Evolutionary conservation across 2,113 vertebrate species (phyloP), one percentile per base, ranked within the genome.

Genomic region (Elanoides forficatus): DNA sequence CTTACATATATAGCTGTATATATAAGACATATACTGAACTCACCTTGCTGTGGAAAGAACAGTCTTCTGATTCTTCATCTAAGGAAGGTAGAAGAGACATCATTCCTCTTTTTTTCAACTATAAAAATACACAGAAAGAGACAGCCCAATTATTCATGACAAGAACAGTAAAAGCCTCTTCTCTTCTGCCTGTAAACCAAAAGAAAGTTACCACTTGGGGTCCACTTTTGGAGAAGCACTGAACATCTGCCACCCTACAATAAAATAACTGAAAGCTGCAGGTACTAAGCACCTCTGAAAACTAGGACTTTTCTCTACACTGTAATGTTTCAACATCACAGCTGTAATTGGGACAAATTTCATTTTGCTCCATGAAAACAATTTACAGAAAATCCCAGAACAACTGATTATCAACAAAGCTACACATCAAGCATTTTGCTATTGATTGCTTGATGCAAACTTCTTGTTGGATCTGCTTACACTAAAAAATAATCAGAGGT

Each of bases 51-150:
- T 96, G 95, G 34, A 88, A 74, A 32, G 97, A 98, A 73, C 2
- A 91, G 19, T 98, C 98, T 88, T 98, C 98, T 10, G 56, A 94
- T 82, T 98, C 98, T 86, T 98, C 98, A 88, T 94, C 78, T 42
- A 98, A 85, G 12, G 97, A 98, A 63, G 98, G 98, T 1, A 98
- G 95, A 96, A 98, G 83, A 59, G 88, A 96, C 86, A 98, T 11
- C 75, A 98, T 74, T 80, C 97, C 95, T 84, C 76, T 95, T 93
- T 97, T 97, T 93, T 95, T 96, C 59, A 95, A 3, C 98, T 98
- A 97, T 29, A 97, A 93, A 93, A 75, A 63, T 23, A 87, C 40
- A 95, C 27, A 92, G 9, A 94, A 4, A 86, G 34, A 60, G 34
- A 72, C 18, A 62, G 87, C 6, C 17, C 19, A 45, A 38, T 83